Evolutionary conservation across 1,140 invertebrate genomes (phyloP).

Genomic region (Pseudomyrmex sp.): DNA sequence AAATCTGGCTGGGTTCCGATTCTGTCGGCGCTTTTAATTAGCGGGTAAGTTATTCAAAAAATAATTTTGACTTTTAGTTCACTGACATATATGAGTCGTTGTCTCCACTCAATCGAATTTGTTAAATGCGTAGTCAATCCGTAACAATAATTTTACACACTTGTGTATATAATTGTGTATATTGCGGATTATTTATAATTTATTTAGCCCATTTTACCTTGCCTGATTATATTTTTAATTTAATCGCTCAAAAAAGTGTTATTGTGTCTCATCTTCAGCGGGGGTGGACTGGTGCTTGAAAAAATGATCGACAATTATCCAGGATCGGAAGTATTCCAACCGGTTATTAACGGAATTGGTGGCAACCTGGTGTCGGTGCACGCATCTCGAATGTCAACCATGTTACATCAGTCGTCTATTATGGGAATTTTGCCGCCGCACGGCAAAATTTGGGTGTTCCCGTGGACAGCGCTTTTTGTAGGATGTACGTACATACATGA

Average conservation of each 20-base stretch:
- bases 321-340: slow-evolving; percentile 95
- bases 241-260: slow-evolving; percentile 13
- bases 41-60: slow-evolving; percentile 87
- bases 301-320: slow-evolving; percentile 90
- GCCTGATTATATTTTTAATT: neutral
- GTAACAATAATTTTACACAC: no score
- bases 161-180: no score
- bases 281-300: slow-evolving; percentile 93
- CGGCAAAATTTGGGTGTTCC: slow-evolving; percentile 91
- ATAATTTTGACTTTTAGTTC: no score
- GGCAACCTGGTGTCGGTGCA: slow-evolving; percentile 99
- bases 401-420: slow-evolving; percentile 93
- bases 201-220: neutral
- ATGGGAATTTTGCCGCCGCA: slow-evolving; percentile 91
- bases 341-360: slow-evolving; percentile 97
- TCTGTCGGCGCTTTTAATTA: slow-evolving; percentile 93
- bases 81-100: no score
- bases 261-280: slow-evolving; percentile 83
- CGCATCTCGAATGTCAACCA: slow-evolving; percentile 96
- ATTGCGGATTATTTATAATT: no score
- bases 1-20: slow-evolving; percentile 95
- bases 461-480: slow-evolving; percentile 92
- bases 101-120: no score
- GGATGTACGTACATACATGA: slow-evolving; percentile 87
- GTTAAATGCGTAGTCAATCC: no score